Base-by-base conservation (phyloP, 2,888 invertebrate species). In the Invenusta paracnida region DNA sequence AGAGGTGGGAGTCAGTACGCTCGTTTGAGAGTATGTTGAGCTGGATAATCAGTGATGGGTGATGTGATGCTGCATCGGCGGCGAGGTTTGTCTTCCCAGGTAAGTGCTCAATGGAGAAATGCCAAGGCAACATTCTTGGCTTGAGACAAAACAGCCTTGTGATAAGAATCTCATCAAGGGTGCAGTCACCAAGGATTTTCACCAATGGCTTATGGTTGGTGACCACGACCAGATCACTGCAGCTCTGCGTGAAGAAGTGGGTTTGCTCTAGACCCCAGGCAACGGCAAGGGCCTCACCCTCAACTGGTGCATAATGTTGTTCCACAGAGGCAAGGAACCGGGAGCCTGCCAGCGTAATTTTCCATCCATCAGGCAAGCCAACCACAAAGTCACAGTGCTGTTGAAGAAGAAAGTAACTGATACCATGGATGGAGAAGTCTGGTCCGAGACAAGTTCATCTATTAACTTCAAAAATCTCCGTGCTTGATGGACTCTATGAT, bases 221-320 rank as follows among this genome's bases (percentile, higher is more conserved):
- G 27, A 79, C 79, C 5, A 79, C 79, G 11, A 79, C 11, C 79
- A n/a, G 29, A 29, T 82, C 83, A 11, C 30, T 30, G 30, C 17
- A 30, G n/a, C 23, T 23, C 30, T 30, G 83, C 29, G 31, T 82
- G 83, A 82, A 82, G 28, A 29, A 82, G 2, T 11, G 27, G 27
- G 83, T 29, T 82, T 82, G 83, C 23, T 82, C 29, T 25, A 82
- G 23, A 5, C 83, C 83, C 83, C 83, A 82, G 11, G 28, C 83
- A n/a, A 82, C 83, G 17, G 31, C n/a, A 82, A n/a, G 83, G 83
- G 83, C 83, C 29, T 82, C 83, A 11, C 83, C 83, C 28, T 82
- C 83, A 11, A n/a, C 83, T 11, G 83, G 29, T 11, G 29, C 83
- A 30, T 30, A 30, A 13, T 23, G 83, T 28, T 82, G 83, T 73